These are phyloP conservation scores for Globodera rostochiensis DNA, from an alignment of 1,140 invertebrate genomes.

Conservation along the genomic window DNA sequence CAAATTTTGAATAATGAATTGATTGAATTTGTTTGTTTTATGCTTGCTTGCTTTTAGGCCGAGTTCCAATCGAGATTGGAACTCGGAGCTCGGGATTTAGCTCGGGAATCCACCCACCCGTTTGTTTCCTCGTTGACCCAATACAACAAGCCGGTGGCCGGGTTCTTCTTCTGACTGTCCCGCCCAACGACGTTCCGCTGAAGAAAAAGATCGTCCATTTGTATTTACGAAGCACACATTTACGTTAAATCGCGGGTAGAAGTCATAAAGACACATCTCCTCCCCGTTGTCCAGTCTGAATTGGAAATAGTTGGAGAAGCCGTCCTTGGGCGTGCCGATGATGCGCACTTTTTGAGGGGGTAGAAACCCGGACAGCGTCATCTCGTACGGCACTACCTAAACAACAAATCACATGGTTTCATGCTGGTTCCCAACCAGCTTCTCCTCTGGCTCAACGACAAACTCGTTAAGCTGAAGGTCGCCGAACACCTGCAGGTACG, in stretches of 20 bases:
- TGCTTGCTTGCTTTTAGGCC: no score
- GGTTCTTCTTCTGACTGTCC: not conserved
- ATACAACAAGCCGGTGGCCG: not conserved
- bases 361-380: not conserved
- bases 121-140: not conserved
- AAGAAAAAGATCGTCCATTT: not conserved
- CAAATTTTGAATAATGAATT: not conserved
- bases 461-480: not conserved
- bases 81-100: no score
- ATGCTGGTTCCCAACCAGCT: not conserved
- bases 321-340: not conserved
- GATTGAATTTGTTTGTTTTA: no score
- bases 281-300: not conserved
- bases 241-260: conserved; percentile 1
- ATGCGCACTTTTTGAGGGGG: conserved; percentile 1
- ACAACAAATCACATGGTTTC: not conserved
- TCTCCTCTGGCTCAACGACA: not conserved
- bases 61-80: no score
- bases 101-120: not conserved
- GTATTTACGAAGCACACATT: not conserved
- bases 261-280: not conserved
- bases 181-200: not conserved
- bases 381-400: not conserved
- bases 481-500: not conserved
- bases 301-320: conserved; percentile 4